A percentile compares a stretch with the other conserved stretches of the same genome.
Evolutionary conservation across 2,113 vertebrate genomes (phyloP).

Genomic region (Solea solea): DNA sequence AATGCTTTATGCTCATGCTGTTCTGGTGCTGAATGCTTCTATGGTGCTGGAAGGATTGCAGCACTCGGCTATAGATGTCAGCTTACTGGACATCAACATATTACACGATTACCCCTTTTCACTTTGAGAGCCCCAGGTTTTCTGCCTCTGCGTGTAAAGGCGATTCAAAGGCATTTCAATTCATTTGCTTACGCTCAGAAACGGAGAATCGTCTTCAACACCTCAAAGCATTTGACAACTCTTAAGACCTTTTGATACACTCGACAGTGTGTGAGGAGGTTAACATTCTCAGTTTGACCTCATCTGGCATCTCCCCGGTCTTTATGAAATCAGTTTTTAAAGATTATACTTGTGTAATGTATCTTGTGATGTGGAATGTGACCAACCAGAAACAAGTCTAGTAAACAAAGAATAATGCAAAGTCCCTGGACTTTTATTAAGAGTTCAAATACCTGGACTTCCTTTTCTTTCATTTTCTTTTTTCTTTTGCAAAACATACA

Average conservation of each 20-base stretch:
- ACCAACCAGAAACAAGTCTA: no score
- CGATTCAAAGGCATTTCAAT: constrained; percentile 29
- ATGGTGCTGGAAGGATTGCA: constrained; percentile 18
- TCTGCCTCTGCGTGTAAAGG: constrained; percentile 8
- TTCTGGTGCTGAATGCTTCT: constrained; percentile 23
- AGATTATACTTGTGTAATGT: no score
- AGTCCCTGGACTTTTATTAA: constrained; percentile 57
- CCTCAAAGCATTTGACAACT: constrained; percentile 47
- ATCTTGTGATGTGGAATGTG: no score
- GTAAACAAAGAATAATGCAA: no score
- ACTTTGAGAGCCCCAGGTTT: constrained; percentile 33
- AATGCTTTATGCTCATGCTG: constrained; percentile 19
- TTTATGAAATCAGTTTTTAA: constrained; percentile 64
- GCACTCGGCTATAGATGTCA: constrained; percentile 15
- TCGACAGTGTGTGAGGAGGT: constrained; percentile 32
- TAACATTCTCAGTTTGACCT: constrained; percentile 43
- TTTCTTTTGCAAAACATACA: background rate
- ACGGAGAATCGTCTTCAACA: constrained; percentile 14
- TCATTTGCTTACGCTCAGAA: constrained; percentile 20
- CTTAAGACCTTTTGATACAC: constrained; percentile 49
- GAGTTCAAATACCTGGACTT: constrained; percentile 39
- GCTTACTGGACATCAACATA: constrained; percentile 23
- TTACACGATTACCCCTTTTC: constrained; percentile 15
- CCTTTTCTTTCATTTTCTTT: constrained; percentile 16
- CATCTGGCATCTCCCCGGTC: constrained; percentile 12